Evolutionary conservation across 1,140 invertebrate genomes (phyloP).

Genomic region (Diploscapter pachys): DNA sequence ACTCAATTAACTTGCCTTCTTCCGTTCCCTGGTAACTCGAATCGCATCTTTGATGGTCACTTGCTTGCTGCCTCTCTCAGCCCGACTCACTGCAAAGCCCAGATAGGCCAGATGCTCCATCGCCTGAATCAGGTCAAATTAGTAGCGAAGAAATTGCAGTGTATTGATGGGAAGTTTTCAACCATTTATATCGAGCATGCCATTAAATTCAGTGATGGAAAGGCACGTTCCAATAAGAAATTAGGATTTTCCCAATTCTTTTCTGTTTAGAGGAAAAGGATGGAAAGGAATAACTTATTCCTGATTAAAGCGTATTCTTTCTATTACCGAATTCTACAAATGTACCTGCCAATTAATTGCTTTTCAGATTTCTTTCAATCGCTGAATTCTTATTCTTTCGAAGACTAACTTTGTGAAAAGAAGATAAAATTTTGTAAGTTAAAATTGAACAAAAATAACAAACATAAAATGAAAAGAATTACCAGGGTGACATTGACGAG

Average conservation of each 20-base stretch:
- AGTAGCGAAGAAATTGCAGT: conserved; percentile 6
- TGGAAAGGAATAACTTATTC: too few species aligned
- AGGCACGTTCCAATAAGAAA: too few species aligned
- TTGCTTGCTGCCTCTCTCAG: conserved; percentile 19
- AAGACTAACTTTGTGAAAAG: too few species aligned
- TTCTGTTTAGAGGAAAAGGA: too few species aligned
- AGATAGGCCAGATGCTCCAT: conserved; percentile 92
- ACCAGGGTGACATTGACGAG: not conserved
- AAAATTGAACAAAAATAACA: conserved; percentile 5
- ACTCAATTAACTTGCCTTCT: conserved; percentile 62
- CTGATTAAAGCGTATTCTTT: too few species aligned
- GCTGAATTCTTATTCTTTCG: too few species aligned
- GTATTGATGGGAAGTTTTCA: conserved; percentile 62
- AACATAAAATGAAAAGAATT: conserved; percentile 9
- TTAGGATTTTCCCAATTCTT: too few species aligned
- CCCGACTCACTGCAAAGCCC: conserved; percentile 80
- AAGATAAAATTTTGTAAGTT: conserved; percentile 7
- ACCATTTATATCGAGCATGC: too few species aligned
- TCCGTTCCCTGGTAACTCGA: conserved; percentile 83
- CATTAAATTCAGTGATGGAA: too few species aligned
- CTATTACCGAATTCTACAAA: too few species aligned
- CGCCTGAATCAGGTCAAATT: conserved; percentile 73
- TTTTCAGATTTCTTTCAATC: too few species aligned
- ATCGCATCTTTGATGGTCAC: conserved; percentile 36
- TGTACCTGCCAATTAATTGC: too few species aligned